These are phyloP conservation scores for Unio delphinus DNA, from an alignment of 2,888 invertebrate genomes.

Conservation along the genomic window DNA sequence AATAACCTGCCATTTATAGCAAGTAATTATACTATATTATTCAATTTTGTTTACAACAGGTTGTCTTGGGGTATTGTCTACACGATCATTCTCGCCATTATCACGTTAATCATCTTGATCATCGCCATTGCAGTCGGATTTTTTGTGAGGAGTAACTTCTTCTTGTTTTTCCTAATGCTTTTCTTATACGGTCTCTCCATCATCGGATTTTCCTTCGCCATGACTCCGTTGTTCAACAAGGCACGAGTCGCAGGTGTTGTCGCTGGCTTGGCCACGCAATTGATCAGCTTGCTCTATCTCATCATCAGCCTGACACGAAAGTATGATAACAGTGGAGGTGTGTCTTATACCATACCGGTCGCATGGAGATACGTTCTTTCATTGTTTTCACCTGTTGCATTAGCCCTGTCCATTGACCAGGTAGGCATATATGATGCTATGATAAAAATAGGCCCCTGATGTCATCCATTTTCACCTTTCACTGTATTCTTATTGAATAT, in stretches of 20 bases:
- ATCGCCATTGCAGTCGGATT: conserved; percentile 77
- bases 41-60: conserved; percentile 73
- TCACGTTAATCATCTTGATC: conserved; percentile 76
- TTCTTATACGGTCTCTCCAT: conserved; percentile 86
- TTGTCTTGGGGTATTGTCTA: conserved; percentile 88
- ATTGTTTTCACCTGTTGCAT: conserved; percentile 85
- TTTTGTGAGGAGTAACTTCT: conserved; percentile 84
- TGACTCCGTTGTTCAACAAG: conserved; percentile 89
- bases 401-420: conserved; percentile 88
- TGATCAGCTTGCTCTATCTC: conserved; percentile 85
- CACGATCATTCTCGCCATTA: conserved; percentile 80
- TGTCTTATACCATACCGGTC: conserved; percentile 71
- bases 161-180: conserved; percentile 84
- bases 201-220: conserved; percentile 86
- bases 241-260: conserved; percentile 80
- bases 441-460: too few relatives aligned
- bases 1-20: too few relatives aligned
- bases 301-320: conserved; percentile 79
- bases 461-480: too few relatives aligned
- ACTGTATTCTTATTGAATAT: too few relatives aligned
- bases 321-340: conserved; percentile 28
- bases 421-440: conserved; percentile 71
- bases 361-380: conserved; percentile 84
- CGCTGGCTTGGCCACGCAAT: conserved; percentile 84
- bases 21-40: too few relatives aligned